Evolutionary conservation across 2,113 vertebrate genomes (phyloP).

Genomic region (Centropus unirufus): DNA sequence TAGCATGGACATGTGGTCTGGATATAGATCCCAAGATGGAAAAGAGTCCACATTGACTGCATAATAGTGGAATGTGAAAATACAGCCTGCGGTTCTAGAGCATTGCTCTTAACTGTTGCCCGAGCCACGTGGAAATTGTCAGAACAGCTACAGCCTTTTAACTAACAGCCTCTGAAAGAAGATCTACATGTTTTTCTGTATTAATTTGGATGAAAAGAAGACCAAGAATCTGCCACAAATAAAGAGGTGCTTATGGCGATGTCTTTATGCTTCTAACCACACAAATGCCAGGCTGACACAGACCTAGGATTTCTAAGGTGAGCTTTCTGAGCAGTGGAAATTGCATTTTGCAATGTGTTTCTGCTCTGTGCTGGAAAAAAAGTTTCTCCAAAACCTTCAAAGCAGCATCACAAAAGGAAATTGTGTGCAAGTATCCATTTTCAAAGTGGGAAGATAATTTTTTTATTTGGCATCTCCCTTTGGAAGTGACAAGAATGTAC

Average conservation of each 20-base stretch:
- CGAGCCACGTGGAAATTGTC: background rate
- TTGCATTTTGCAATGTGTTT: background rate
- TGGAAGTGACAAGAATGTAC: background rate
- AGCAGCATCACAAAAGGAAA: background rate
- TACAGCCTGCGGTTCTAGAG: background rate
- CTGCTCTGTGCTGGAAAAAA: background rate
- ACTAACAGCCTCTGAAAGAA: background rate
- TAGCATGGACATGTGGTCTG: background rate
- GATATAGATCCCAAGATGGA: background rate
- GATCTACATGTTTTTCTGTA: background rate
- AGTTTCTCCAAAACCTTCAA: background rate
- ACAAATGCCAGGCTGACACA: background rate
- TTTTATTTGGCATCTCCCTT: background rate
- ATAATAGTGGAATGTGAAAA: background rate
- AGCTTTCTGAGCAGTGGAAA: background rate
- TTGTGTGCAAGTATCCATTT: background rate
- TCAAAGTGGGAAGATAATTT: background rate
- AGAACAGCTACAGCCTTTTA: conserved; percentile 29
- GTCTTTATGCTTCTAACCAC: background rate
- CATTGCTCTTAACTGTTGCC: background rate
- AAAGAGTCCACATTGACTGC: background rate
- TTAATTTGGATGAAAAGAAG: background rate
- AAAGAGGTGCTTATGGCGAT: background rate
- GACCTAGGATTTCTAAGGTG: background rate
- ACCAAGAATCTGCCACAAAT: background rate